Conservation (phyloP, 2,113 vertebrate species). For the Sialia sialis region DNA sequence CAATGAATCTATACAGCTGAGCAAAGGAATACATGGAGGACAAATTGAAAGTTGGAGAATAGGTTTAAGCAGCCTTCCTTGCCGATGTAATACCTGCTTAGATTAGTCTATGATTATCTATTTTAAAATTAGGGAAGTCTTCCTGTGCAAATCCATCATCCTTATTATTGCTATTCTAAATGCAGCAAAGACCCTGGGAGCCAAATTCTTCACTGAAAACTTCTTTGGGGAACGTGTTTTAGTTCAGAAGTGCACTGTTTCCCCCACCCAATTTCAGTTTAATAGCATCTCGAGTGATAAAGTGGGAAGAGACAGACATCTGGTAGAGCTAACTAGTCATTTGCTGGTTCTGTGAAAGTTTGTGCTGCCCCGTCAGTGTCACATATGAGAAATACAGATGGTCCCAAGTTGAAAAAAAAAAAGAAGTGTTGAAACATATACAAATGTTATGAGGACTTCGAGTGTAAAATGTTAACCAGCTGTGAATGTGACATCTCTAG, state of each 20-base stretch:
- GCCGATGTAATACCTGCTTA: constrained; percentile 4
- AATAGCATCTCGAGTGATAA: constrained; percentile 16
- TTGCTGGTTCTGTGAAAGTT: constrained; percentile 46
- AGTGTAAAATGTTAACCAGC: constrained; percentile 51
- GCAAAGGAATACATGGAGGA: neutral
- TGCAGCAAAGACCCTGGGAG: constrained; percentile 7
- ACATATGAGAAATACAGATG: constrained; percentile 52
- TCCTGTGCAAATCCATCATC: neutral
- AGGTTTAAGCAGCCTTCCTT: neutral
- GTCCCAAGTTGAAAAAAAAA: neutral
- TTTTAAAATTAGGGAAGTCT: neutral
- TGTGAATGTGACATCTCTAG: constrained; percentile 53
- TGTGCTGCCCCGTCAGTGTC: constrained; percentile 47
- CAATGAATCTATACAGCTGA: neutral
- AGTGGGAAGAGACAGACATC: constrained; percentile 40
- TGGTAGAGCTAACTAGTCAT: constrained; percentile 54
- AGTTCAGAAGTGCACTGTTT: neutral
- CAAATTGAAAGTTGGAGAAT: neutral
- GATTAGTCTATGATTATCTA: neutral
- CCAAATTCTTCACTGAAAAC: neutral
- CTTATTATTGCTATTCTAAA: neutral
- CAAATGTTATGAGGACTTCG: constrained; percentile 30
- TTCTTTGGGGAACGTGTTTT: neutral
- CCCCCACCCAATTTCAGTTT: constrained; percentile 40
- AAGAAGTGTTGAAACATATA: constrained; percentile 47